These are phyloP conservation scores for Aphidoletes aphidimyza DNA, from an alignment of 2,888 invertebrate species.

Conservation along the genomic window DNA sequence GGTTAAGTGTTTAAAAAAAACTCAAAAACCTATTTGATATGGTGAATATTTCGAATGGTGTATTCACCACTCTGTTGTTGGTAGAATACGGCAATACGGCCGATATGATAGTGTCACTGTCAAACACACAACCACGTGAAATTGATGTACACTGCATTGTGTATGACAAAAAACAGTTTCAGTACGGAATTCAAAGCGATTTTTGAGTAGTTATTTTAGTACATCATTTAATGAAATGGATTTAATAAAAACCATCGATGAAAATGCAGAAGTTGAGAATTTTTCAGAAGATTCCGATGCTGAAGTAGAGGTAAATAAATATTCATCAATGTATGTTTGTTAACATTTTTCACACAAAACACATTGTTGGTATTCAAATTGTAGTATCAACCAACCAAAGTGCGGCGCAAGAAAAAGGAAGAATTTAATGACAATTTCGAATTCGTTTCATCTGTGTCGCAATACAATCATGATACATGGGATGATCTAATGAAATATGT, in stretches of 20 bases:
- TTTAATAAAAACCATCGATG: slow-evolving; percentile 84
- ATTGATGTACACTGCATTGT: not conserved
- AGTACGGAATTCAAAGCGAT: too few species aligned
- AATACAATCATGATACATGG: slow-evolving; percentile 86
- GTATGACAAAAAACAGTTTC: not conserved
- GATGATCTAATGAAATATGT: slow-evolving; percentile 82
- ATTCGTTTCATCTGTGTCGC: slow-evolving; percentile 80
- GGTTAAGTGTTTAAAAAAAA: too few species aligned
- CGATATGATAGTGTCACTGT: not conserved
- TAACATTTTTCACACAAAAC: not conserved
- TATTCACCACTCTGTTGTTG: not conserved
- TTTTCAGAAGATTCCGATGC: slow-evolving; percentile 83
- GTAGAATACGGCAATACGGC: not conserved
- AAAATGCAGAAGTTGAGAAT: slow-evolving; percentile 83
- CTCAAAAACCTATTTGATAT: too few species aligned
- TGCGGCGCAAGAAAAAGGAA: slow-evolving; percentile 75
- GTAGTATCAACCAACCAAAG: slow-evolving; percentile 86
- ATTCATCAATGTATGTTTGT: not conserved
- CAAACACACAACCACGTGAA: slow-evolving; percentile 3
- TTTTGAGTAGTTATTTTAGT: not conserved
- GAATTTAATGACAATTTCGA: slow-evolving; percentile 85
- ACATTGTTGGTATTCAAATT: slow-evolving; percentile 58
- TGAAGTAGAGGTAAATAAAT: slow-evolving; percentile 76
- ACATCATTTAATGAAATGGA: slow-evolving; percentile 64
- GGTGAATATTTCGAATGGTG: too few species aligned